Evolutionary conservation across 2,888 invertebrate genomes (phyloP).

Genomic region (Drosophila mimetica): DNA sequence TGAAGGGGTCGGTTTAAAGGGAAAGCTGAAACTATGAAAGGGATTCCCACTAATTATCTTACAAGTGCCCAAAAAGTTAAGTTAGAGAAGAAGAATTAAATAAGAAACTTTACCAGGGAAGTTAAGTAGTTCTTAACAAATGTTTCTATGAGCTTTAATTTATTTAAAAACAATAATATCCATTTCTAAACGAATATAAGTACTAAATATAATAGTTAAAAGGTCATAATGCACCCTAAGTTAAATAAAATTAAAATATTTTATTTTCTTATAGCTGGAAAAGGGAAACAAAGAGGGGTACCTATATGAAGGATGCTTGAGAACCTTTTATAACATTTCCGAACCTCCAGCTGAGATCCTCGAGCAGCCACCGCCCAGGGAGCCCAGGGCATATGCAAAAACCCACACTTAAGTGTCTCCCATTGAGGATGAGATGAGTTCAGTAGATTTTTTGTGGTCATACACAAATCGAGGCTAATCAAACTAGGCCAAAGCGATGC

Average conservation of each 20-base stretch:
- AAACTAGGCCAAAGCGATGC: constrained; percentile 59
- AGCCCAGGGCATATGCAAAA: constrained; percentile 24
- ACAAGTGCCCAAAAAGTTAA: background rate
- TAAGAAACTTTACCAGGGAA: background rate
- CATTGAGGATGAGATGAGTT: constrained; percentile 25
- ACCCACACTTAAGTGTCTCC: constrained; percentile 10
- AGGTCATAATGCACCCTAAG: too few species aligned
- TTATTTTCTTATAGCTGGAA: background rate
- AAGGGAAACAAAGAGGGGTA: background rate
- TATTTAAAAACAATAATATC: too few species aligned
- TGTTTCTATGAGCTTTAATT: background rate
- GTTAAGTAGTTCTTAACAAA: background rate
- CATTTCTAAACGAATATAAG: too few species aligned
- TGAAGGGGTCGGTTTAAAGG: background rate
- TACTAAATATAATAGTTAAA: too few species aligned
- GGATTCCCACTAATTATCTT: constrained; percentile 10
- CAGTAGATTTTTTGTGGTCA: constrained; percentile 28
- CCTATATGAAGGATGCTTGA: background rate
- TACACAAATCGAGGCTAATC: constrained; percentile 66
- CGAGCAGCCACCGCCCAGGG: constrained; percentile 20
- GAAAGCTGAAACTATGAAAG: background rate
- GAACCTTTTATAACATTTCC: background rate
- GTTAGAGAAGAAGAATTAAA: background rate
- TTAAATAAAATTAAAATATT: too few species aligned
- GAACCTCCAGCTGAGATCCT: constrained; percentile 28